These are phyloP conservation scores for Butorides virescens DNA, from an alignment of 2,113 vertebrate species.

Conservation along the genomic window DNA sequence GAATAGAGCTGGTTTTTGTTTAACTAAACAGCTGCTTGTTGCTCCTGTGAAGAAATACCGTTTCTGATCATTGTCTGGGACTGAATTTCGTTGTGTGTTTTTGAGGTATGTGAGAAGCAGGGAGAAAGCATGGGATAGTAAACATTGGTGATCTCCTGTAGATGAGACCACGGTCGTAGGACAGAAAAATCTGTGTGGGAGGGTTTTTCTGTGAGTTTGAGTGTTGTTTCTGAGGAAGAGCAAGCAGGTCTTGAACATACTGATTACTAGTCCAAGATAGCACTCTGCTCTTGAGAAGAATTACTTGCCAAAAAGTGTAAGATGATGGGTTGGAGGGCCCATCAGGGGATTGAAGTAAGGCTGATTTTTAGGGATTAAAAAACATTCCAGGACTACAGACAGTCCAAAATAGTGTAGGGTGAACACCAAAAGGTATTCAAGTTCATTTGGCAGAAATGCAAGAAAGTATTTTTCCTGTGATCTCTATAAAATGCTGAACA, in stretches of 20 bases:
- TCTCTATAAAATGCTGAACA: background rate
- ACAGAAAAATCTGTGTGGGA: background rate
- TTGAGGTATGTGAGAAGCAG: background rate
- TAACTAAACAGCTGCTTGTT: background rate
- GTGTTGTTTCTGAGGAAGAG: background rate
- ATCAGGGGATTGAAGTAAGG: background rate
- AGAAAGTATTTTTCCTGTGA: background rate
- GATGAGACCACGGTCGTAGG: background rate
- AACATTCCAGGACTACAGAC: background rate
- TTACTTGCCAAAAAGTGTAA: background rate
- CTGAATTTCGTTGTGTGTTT: background rate
- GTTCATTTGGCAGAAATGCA: background rate
- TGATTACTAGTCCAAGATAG: background rate
- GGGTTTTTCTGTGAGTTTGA: background rate
- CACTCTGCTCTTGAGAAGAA: background rate
- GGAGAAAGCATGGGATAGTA: background rate
- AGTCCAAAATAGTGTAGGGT: background rate
- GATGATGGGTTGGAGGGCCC: background rate
- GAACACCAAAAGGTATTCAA: constrained; percentile 5
- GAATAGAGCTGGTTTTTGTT: background rate
- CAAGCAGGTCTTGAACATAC: background rate
- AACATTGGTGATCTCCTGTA: background rate
- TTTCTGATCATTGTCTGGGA: background rate
- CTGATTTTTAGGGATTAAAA: background rate
- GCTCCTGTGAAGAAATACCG: background rate